Conservation (phyloP, 2,113 vertebrate species). For the Pteruthius melanotis region DNA sequence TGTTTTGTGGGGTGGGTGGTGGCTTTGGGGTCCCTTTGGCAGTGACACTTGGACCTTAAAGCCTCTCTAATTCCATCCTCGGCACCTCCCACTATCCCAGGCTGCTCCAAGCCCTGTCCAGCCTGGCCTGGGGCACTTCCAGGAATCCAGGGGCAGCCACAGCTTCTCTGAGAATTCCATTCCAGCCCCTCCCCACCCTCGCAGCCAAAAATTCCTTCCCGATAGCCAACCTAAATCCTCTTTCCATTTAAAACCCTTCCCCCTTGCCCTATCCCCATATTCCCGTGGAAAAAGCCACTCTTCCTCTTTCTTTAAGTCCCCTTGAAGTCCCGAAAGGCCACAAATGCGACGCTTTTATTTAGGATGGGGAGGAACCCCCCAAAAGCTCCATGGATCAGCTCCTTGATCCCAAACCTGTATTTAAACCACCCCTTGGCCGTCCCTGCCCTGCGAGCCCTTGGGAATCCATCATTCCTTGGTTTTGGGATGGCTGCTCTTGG, state of each 20-base stretch:
- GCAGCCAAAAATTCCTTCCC: not conserved
- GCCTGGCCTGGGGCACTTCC: not conserved
- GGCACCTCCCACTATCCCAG: not conserved
- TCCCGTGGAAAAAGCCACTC: not conserved
- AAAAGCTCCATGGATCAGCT: rapidly evolving
- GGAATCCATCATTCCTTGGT: rapidly evolving
- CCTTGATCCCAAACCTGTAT: not conserved
- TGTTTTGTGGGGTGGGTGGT: not conserved
- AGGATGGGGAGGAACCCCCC: not conserved
- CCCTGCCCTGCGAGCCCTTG: not conserved
- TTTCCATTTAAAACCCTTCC: not conserved
- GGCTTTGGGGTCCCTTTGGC: not conserved
- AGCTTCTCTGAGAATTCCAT: not conserved
- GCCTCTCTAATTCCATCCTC: not conserved
- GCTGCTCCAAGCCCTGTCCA: not conserved
- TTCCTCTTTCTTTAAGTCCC: not conserved
- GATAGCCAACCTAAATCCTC: not conserved
- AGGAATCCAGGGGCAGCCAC: not conserved
- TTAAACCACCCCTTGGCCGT: not conserved
- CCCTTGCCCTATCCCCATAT: not conserved
- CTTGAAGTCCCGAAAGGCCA: not conserved
- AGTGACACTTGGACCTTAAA: not conserved
- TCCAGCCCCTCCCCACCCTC: not conserved
- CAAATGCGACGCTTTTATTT: not conserved
- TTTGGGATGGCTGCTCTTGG: not conserved